Percentiles rank a stretch among this genome's conserved stretches.
These are phyloP conservation scores for Atethmia centrago DNA, from an alignment of 2,888 invertebrate species.

Conservation along the genomic window DNA sequence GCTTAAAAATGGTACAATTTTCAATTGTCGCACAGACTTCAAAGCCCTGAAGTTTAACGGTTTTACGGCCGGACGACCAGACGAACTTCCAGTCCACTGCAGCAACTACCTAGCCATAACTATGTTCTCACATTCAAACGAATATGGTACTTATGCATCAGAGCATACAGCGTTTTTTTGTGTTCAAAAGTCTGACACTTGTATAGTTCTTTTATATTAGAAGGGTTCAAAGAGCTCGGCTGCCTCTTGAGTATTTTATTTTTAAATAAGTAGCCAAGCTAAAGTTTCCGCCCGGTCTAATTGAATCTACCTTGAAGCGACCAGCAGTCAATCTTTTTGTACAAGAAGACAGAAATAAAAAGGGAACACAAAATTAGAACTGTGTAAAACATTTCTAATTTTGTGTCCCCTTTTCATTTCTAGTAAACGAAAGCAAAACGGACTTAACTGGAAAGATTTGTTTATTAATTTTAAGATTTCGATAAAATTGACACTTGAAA, in stretches of 20 bases:
- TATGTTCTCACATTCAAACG: conserved; percentile 24
- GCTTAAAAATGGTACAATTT: conserved; percentile 62
- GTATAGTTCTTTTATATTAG: conserved; percentile 51
- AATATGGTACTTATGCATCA: conserved; percentile 49
- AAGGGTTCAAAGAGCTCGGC: conserved; percentile 54
- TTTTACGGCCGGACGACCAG: conserved; percentile 62
- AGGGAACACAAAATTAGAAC: conserved; percentile 33
- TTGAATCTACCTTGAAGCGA: conserved; percentile 60
- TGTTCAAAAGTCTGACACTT: conserved; percentile 2
- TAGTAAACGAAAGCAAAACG: conserved; percentile 7
- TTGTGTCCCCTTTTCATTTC: too few relatives aligned
- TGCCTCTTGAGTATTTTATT: conserved; percentile 53
- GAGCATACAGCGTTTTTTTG: conserved; percentile 27
- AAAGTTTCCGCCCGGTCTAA: conserved; percentile 56
- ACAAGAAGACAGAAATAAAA: conserved; percentile 20
- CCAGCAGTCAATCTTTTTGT: conserved; percentile 27
- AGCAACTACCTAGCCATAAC: conserved; percentile 40
- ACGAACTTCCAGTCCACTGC: conserved; percentile 56
- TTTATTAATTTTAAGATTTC: conserved; percentile 34
- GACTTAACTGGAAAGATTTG: conserved; percentile 7
- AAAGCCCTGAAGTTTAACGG: conserved; percentile 65
- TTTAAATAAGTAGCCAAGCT: conserved; percentile 36
- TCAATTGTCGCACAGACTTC: conserved; percentile 65
- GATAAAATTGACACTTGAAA: conserved; percentile 30
- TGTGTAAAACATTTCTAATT: too few relatives aligned